Conservation (phyloP, 2,888 invertebrate species). For the Atethmia centrago region DNA sequence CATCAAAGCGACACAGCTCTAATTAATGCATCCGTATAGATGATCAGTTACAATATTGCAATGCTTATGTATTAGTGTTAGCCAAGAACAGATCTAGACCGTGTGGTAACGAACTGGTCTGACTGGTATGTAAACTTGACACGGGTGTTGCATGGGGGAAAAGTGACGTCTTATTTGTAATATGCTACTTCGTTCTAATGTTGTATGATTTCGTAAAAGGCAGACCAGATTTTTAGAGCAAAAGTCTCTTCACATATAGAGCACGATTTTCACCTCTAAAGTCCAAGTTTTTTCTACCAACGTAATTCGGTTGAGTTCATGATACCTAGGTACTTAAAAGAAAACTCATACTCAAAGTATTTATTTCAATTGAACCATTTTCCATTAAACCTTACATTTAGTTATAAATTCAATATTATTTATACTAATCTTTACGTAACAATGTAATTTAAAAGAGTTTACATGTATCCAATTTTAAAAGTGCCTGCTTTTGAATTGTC, state of each 20-base stretch:
- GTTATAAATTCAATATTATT: too few relatives aligned
- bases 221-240: background rate
- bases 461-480: too few relatives aligned
- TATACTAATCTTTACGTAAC: too few relatives aligned
- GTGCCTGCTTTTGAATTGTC: too few relatives aligned
- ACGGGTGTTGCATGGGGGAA: conserved; percentile 15
- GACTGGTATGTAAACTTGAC: conserved; percentile 50
- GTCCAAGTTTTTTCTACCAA: background rate
- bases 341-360: too few relatives aligned
- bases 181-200: background rate
- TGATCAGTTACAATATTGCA: conserved; percentile 56
- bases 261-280: background rate
- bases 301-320: too few relatives aligned
- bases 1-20: conserved; percentile 34
- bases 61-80: conserved; percentile 30
- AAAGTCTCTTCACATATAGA: background rate
- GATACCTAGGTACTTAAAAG: too few relatives aligned
- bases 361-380: too few relatives aligned
- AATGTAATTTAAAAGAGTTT: too few relatives aligned
- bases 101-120: conserved; percentile 36
- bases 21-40: conserved; percentile 51
- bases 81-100: conserved; percentile 38
- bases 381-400: too few relatives aligned
- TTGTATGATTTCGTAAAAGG: background rate
- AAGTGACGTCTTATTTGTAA: conserved; percentile 6